Base-by-base conservation (phyloP, 2,797 vertebrate species). In the Pseudochromis fuscus region DNA sequence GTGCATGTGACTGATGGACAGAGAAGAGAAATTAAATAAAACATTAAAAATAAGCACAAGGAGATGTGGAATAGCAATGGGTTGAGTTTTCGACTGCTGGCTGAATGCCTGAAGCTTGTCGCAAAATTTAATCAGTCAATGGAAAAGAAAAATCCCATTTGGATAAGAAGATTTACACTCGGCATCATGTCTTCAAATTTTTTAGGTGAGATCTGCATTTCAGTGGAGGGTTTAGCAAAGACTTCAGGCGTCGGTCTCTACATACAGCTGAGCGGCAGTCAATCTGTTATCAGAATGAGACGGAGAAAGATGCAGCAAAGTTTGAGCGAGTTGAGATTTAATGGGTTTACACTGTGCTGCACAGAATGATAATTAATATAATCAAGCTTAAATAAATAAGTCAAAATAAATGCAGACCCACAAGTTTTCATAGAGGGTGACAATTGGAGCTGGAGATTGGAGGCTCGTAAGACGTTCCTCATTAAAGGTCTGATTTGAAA, bases 101-200 rank as follows among this genome's bases (percentile, higher is more conserved):
- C 80, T 49, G 30, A 66, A 31, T 3, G 79, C 86, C 88, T 81
- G 37, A 72, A 83, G 86, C 79, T 55, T 80, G 60, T 60, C 25
- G 25, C 55, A 64, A 75, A 84, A 76, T 75, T 13, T 23, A 81
- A 89, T 90, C 80, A 88, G 78, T 78, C 79, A 81, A 24, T 66
- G 33, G 60, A 58, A 67, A 67, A 33, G 67, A 72, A 79, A 83
- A 88, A 74, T 83, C 48, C 56, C 50, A 73, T 80, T 81, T 62
- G 72, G 48, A 57, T 44, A 50, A 49, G 51, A 65, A 51, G 65
- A 82, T 60, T 72, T 67, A 77, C 62, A 73, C 73, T 80, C 77
- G n/a, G 70, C 37, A 40, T 65, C 46, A 75, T 55, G 67, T 81
- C 72, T 77, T 70, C n/a, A 62, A n/a, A n/a, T 76, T 82, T 87